These are phyloP conservation scores for Atherinomorus stipes DNA, from an alignment of 2,113 vertebrate genomes.

Conservation along the genomic window DNA sequence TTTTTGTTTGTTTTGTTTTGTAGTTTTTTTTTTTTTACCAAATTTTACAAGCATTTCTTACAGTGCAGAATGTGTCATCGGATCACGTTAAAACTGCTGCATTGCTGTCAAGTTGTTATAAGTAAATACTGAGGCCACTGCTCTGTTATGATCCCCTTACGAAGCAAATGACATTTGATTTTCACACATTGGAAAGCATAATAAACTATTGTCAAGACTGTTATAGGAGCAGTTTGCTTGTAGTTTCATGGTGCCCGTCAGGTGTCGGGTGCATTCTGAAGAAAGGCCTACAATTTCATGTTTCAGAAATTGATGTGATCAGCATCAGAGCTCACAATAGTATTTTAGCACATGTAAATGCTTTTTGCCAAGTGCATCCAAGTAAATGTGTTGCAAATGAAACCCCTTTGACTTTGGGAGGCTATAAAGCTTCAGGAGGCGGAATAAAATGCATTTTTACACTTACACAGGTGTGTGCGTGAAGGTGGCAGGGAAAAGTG, in stretches of 20 bases:
- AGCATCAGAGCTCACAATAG: conserved; percentile 13
- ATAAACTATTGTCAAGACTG: neutral
- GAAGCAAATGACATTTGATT: neutral
- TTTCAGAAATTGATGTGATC: conserved; percentile 8
- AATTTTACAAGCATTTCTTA: no score
- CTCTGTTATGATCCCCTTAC: neutral
- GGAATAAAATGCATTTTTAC: neutral
- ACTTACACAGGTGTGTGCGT: neutral
- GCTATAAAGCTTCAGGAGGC: neutral
- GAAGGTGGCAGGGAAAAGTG: neutral
- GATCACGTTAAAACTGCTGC: neutral
- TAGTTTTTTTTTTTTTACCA: no score
- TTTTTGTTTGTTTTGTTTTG: no score
- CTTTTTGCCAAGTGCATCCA: neutral
- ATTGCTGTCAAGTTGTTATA: neutral
- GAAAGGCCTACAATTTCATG: neutral
- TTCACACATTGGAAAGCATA: neutral
- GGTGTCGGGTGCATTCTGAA: neutral
- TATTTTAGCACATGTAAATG: neutral
- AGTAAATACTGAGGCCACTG: conserved; percentile 1
- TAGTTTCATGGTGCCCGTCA: neutral
- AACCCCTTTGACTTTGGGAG: neutral
- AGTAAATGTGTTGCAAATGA: neutral
- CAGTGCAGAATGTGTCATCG: conserved; percentile 10
- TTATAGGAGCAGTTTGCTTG: neutral